Base-by-base conservation (phyloP, 2,113 vertebrate genomes). In the Pipa parva region DNA sequence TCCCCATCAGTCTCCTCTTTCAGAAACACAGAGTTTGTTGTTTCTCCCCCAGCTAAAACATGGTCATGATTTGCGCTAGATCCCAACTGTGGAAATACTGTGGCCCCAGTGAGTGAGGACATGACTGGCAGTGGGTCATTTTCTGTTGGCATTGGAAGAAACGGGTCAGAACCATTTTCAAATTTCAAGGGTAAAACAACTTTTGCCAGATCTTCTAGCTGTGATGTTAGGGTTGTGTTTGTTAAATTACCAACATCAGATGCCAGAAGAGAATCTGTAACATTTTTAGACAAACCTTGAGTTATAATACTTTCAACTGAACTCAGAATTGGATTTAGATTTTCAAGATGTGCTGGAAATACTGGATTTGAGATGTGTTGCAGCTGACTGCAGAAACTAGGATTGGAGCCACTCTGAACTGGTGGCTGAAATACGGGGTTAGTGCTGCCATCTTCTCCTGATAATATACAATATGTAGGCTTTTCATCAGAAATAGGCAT, bases 311-410 rank as follows among this genome's bases (percentile, higher is more conserved):
- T 85, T 77, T 85, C 91, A 58, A 92, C 77, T 26, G 88, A 33
- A 36, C 92, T 81, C 55, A 96, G 85, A 61, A 93, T 74, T 28
- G 93, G 88, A 77, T 80, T 76, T 61, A 93, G 65, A 68, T 73
- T 91, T 71, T 89, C 87, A 79, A 96, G 79, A 51, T 91, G 84
- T 15, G 79, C 72, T 29, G 92, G 84, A 45, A 89, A 85, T 76
- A 88, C 82, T 0, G 88, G 76, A 73, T 74, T 85, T 27, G 85
- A 78, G 15, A 83, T 52, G 21, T 84, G 78, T 13, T 89, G 77
- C 54, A 83, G 73, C 63, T 86, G 85, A 37, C 80, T 66, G 54
- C 87, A 80, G 73, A 58, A 79, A 27, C 75, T 33, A 74, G 78
- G 67, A 80, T 77, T 88, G 74, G 78, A 62, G 57, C 1, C 79